phyloP scores from a whole-genome alignment of 2,888 invertebrate genomes.

The Brassicogethes aeneus region DNA sequence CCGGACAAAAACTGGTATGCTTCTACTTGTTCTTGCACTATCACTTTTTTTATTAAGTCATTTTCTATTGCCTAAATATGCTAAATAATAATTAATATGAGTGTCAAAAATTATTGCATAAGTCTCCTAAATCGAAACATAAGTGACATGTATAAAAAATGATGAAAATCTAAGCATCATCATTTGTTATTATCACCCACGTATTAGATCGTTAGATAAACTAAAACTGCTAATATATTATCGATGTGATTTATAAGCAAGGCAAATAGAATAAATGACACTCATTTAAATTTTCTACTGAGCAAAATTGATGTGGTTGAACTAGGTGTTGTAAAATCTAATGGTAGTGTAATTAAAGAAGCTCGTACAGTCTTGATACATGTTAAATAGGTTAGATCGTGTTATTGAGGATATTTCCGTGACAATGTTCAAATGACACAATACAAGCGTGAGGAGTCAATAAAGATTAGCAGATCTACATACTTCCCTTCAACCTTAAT shows the following conservation, averaged over 20 bases:
- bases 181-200: constrained; percentile 20
- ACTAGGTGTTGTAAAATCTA: constrained; percentile 15
- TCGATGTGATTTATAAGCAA: not conserved
- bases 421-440: constrained; percentile 23
- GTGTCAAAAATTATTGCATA: too few relatives aligned
- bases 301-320: not conserved
- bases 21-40: not conserved
- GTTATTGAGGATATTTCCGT: constrained; percentile 21
- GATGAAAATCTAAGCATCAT: constrained; percentile 15
- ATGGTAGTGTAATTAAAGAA: constrained; percentile 18
- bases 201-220: constrained; percentile 17
- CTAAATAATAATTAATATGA: too few relatives aligned
- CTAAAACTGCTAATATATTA: constrained; percentile 6
- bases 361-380: constrained; percentile 18
- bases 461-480: constrained; percentile 23
- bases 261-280: not conserved
- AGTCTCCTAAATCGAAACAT: too few relatives aligned
- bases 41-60: too few relatives aligned
- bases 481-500: constrained; percentile 9
- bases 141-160: too few relatives aligned
- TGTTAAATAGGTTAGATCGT: constrained; percentile 24
- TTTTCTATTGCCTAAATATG: too few relatives aligned
- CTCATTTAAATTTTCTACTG: too few relatives aligned
- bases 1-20: constrained; percentile 4
- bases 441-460: constrained; percentile 24